Base-by-base conservation (phyloP, 2,797 vertebrate species). In the Sarcoramphus papa region DNA sequence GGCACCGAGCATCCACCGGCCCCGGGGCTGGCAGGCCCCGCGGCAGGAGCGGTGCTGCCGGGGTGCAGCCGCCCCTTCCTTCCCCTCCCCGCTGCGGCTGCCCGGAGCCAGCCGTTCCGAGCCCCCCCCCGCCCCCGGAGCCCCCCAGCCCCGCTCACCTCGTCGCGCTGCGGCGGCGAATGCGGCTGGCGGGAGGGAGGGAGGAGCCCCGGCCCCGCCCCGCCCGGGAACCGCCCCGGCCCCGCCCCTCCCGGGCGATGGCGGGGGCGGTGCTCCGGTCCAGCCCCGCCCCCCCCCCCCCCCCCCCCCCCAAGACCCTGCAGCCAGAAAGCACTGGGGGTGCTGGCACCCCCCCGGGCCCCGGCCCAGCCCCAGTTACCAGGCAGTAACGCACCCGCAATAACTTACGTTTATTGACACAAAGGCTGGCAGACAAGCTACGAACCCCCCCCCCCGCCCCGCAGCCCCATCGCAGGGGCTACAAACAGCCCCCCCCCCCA, bases 91-190 rank as follows among this genome's bases (percentile, higher is more conserved):
- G 33, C 30, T 43, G 40, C 70, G 37, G 37, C 51, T 37, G 27
- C 31, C 21, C 33, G 41, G 28, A 64, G 40, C n/a, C 69, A 45
- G 45, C 47, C 48, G n/a, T 30, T 37, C 37, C 37, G 37, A 37
- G 37, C 37, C 37, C 37, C 37, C 35, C 37, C 37, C 37, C 37
- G 41, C 40, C 45, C 59, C 17, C 28, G 7, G 21, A 28, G 20
- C 50, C 37, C 67, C 68, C 45, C 68, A 12, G 24, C 68, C 78
- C 74, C 87, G 37, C 91, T 90, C 83, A 83, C 77, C 90, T 79
- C 64, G 43, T 60, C n/a, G 73, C 92, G 92, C 88, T 91, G 92
- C 92, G 89, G 92, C 75, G 85, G 90, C 85, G 85, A 92, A 33
- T 85, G 93, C 90, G 93, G 93, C 64, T 70, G 85, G 6, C 35